Base-by-base conservation (phyloP, 2,888 invertebrate genomes). In the Caenorhabditis macrosperma region DNA sequence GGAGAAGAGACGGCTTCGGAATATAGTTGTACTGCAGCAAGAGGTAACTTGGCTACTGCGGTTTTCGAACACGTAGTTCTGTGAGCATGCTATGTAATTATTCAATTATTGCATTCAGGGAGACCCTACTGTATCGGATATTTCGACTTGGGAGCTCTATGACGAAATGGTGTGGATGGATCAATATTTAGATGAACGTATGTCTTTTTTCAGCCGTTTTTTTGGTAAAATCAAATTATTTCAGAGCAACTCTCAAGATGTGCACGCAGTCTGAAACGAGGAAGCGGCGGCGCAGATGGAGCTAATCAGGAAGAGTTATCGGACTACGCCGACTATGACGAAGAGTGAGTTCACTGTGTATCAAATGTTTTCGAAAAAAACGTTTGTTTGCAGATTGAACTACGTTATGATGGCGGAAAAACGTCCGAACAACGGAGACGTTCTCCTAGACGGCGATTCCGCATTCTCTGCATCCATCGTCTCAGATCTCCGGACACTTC, bases 381-480 rank as follows among this genome's bases (percentile, higher is more conserved):
- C 33, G 9, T 9, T 33, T 33, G 33, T 33, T 60, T 17, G 7
- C 68, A 81, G 81, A 17, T 2, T 71, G 12, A 55, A 61, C 50
- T 82, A 67, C 48, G 35, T 81, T 46, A 55, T 75, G 48, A 57
- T 78, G 52, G 10, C 71, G 0, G 75, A 78, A 15, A 82, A 82
- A 38, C 59, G 75, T 2, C 26, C 50, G 9, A 33, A 38, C 20
- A 57, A 41, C 33, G 78, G 67, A 0, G 86, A 86, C 38, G 82
- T 86, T 2, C 76, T 85, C 1, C 72, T 87, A 4, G 88, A 88
- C 75, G 88, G 88, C 10, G 88, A 88, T 57, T 84, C 87, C 1
- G 87, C 88, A 12, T 88, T 88, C 72, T 87, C 88, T 6, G 83
- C 86, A 0, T 87, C 87, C 26, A 86, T 84, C 15, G 87, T 87